A percentile compares a stretch with the other conserved stretches of the same genome.
Conservation (phyloP, 2,113 vertebrate species). For the Nicator chloris region DNA sequence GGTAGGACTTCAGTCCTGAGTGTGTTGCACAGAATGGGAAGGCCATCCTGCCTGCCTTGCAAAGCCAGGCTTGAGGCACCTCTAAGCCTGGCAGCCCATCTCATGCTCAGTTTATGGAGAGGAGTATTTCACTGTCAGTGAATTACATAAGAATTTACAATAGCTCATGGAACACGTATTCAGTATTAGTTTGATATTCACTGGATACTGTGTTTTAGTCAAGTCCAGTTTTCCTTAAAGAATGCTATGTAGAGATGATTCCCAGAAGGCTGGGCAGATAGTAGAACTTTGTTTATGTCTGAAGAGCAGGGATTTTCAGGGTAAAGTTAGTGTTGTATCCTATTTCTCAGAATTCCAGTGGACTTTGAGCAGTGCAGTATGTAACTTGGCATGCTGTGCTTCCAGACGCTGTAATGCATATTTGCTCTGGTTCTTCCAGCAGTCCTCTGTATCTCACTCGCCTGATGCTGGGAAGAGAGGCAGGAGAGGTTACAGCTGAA, state of each 20-base stretch:
- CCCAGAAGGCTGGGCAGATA: not conserved
- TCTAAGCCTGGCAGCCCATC: not conserved
- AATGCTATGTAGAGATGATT: not conserved
- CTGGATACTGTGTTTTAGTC: not conserved
- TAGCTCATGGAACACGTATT: not conserved
- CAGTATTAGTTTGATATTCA: not conserved
- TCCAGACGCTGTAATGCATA: not conserved
- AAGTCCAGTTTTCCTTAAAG: not conserved
- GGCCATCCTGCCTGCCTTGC: not conserved
- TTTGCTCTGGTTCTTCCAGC: not conserved
- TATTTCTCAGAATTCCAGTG: conserved; percentile 20
- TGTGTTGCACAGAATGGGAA: not conserved
- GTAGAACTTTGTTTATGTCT: not conserved
- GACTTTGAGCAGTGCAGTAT: not conserved
- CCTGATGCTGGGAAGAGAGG: not conserved
- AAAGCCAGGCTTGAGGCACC: not conserved
- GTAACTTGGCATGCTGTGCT: conserved; percentile 6
- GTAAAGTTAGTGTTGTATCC: not conserved
- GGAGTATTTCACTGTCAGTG: not conserved
- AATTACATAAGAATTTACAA: not conserved
- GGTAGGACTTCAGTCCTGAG: not conserved
- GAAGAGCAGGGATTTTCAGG: not conserved
- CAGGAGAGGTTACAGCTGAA: not conserved
- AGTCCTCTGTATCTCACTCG: not conserved
- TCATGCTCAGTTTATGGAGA: not conserved